phyloP scores from a whole-genome alignment of 2,888 invertebrate species.

The Ormyrus labotus region DNA sequence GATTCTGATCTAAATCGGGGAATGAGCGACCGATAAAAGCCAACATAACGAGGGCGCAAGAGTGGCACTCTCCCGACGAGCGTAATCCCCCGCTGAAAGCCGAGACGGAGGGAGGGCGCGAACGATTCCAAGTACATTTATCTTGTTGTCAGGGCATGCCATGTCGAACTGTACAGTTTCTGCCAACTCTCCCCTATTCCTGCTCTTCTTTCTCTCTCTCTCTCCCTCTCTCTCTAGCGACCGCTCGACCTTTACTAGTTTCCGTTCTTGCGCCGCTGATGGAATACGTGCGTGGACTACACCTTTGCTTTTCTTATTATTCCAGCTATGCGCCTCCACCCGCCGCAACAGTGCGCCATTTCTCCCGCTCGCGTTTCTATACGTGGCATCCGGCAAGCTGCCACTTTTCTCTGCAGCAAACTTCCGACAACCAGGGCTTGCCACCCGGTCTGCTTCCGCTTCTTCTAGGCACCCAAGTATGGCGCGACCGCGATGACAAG shows the following conservation, averaged over 20 bases:
- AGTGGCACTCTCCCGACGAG: not conserved
- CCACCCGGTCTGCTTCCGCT: not conserved
- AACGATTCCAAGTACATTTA: slow-evolving; percentile 65
- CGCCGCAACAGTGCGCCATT: not conserved
- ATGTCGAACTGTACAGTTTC: slow-evolving; percentile 58
- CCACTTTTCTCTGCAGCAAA: slow-evolving; percentile 33
- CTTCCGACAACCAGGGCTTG: slow-evolving; percentile 27
- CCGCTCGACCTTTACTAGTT: slow-evolving; percentile 45
- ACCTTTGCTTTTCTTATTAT: slow-evolving; percentile 50
- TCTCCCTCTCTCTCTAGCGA: not conserved
- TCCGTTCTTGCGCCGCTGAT: slow-evolving; percentile 64
- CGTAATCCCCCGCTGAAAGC: slow-evolving; percentile 51
- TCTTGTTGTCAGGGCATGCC: slow-evolving; percentile 60
- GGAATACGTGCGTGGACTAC: slow-evolving; percentile 71
- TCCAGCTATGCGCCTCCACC: slow-evolving; percentile 7
- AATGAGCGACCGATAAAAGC: slow-evolving; percentile 59
- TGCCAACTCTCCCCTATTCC: slow-evolving; percentile 53
- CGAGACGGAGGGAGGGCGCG: slow-evolving; percentile 57
- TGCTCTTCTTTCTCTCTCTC: slow-evolving; percentile 24
- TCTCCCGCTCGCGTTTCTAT: slow-evolving; percentile 25
- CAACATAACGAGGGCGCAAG: slow-evolving; percentile 58
- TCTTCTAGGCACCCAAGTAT: too few relatives aligned
- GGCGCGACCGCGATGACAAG: not conserved
- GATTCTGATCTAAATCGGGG: slow-evolving; percentile 62
- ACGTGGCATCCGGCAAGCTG: slow-evolving; percentile 31